Evolutionary conservation across 2,797 vertebrate species (phyloP).

Genomic region (Sebastes nivosus): DNA sequence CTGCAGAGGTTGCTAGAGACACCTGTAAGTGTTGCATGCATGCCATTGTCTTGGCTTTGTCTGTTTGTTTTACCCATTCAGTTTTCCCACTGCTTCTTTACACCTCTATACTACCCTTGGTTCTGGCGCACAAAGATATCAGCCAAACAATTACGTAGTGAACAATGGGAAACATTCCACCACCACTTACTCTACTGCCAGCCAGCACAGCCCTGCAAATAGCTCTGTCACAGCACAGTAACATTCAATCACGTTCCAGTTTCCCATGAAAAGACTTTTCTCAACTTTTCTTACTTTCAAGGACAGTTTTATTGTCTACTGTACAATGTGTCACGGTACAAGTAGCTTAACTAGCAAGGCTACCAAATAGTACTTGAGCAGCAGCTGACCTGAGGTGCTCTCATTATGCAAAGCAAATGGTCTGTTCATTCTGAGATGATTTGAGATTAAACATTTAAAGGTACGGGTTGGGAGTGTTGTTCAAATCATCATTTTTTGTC

Average conservation of each 20-base stretch:
- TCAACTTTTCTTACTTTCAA: background rate
- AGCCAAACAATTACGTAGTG: constrained; percentile 25
- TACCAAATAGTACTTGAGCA: background rate
- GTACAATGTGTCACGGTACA: background rate
- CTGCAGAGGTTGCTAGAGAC: constrained; percentile 3
- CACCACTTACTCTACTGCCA: constrained; percentile 5
- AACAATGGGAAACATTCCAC: constrained; percentile 34
- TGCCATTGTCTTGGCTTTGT: background rate
- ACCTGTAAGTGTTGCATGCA: constrained; percentile 4
- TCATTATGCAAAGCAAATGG: background rate
- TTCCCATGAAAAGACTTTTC: constrained; percentile 8
- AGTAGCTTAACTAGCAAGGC: background rate
- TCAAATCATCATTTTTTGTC: no score
- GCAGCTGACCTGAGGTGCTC: background rate
- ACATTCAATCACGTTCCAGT: constrained; percentile 23
- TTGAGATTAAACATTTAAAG: background rate
- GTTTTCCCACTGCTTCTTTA: background rate
- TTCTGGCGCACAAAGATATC: constrained; percentile 12
- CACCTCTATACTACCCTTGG: background rate
- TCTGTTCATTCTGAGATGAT: background rate
- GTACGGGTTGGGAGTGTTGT: no score
- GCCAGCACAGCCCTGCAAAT: constrained; percentile 10
- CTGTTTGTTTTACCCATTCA: constrained; percentile 2
- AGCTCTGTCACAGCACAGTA: constrained; percentile 20
- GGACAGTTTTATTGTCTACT: background rate